phyloP scores from a whole-genome alignment of 2,113 vertebrate species.

The Mystacornis crossleyi region DNA sequence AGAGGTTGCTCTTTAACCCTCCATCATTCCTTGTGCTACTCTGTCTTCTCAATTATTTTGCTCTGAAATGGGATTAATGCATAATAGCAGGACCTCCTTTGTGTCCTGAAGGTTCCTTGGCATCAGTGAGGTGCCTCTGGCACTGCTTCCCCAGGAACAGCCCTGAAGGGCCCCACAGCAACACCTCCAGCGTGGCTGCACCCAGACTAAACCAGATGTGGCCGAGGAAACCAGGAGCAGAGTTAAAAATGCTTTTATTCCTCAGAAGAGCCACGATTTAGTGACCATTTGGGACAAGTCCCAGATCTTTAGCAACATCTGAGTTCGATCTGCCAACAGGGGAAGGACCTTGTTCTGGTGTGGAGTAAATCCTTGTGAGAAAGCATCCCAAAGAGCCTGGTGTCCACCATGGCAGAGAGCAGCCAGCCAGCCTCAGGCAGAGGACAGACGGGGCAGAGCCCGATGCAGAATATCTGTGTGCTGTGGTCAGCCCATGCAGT shows the following conservation, averaged over 20 bases:
- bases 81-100: background rate
- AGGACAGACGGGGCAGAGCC: background rate
- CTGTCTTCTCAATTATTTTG: background rate
- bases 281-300: background rate
- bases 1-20: background rate
- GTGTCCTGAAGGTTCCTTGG: background rate
- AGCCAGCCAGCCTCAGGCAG: background rate
- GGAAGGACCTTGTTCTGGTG: background rate
- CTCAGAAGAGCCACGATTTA: background rate
- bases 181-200: background rate
- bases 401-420: accelerated
- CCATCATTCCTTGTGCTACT: background rate
- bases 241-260: background rate
- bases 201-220: background rate
- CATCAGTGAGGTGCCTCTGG: background rate
- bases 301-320: background rate
- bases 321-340: background rate
- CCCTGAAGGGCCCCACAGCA: background rate
- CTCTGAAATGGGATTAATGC: background rate
- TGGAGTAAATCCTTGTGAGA: background rate
- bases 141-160: background rate
- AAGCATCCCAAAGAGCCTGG: background rate
- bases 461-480: background rate
- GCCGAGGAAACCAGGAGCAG: background rate
- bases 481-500: background rate